These are phyloP conservation scores for Drosophila meridionalis DNA, from an alignment of 2,888 invertebrate genomes.

Conservation along the genomic window DNA sequence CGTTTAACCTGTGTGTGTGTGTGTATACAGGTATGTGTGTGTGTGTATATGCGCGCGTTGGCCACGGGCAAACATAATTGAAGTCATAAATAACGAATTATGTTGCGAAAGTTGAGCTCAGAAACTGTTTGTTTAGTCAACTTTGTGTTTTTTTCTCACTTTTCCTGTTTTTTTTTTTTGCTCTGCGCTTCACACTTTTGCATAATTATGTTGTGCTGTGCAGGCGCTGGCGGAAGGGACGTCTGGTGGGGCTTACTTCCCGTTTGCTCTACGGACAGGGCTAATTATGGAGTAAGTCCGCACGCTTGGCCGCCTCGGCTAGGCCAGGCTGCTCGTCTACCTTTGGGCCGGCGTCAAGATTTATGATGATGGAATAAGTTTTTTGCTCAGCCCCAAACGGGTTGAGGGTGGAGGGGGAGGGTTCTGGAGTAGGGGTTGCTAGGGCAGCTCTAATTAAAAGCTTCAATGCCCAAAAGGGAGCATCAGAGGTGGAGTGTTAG, in stretches of 20 bases:
- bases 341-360: slow-evolving; percentile 57
- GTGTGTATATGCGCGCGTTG: slow-evolving; percentile 30
- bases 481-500: slow-evolving; percentile 20
- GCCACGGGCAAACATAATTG: slow-evolving; percentile 78
- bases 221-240: neutral
- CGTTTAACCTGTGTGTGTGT: slow-evolving; percentile 61
- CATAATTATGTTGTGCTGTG: slow-evolving; percentile 71
- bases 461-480: slow-evolving; percentile 31
- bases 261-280: slow-evolving; percentile 53
- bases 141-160: slow-evolving; percentile 29
- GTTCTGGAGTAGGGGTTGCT: neutral
- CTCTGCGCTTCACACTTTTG: slow-evolving; percentile 67
- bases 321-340: slow-evolving; percentile 26
- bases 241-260: slow-evolving; percentile 32
- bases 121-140: slow-evolving; percentile 67
- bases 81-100: slow-evolving; percentile 81
- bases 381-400: slow-evolving; percentile 13
- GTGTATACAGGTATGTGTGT: slow-evolving; percentile 21
- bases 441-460: slow-evolving; percentile 68
- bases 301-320: slow-evolving; percentile 16
- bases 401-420: neutral
- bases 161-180: slow-evolving; percentile 1
- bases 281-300: slow-evolving; percentile 71
- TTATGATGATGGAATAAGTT: slow-evolving; percentile 81
- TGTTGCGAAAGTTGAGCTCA: slow-evolving; percentile 72